A percentile compares a stretch with the other conserved stretches of the same genome.
Conservation (phyloP, 1,140 invertebrate species). For the Mesaphorura yosii region DNA sequence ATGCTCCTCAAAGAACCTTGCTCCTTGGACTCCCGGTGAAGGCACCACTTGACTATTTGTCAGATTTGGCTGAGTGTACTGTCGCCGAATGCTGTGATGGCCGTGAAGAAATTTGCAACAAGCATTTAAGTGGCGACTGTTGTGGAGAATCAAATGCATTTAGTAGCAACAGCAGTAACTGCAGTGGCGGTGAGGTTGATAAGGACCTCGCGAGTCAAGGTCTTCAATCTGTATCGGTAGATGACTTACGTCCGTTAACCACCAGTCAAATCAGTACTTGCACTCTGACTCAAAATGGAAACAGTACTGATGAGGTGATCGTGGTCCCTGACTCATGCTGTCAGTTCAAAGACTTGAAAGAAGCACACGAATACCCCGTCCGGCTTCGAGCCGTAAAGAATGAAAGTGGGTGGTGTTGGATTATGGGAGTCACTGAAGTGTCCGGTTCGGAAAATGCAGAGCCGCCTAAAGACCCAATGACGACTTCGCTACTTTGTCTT, state of each 20-base stretch:
- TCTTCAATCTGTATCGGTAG: no score
- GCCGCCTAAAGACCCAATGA: conserved; percentile 41
- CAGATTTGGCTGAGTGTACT: conserved; percentile 41
- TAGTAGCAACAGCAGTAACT: conserved; percentile 6
- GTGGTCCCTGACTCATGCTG: no score
- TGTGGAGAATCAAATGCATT: conserved; percentile 1
- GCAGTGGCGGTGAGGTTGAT: conserved; percentile 2
- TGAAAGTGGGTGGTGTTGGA: conserved; percentile 65
- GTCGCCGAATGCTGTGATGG: conserved; percentile 30
- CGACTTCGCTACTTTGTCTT: conserved; percentile 57
- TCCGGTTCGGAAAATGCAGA: not conserved
- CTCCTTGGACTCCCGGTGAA: conserved; percentile 44
- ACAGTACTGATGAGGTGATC: no score
- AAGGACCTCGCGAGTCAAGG: conserved; percentile 1
- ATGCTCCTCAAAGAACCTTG: no score
- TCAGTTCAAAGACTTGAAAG: no score
- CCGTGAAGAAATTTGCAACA: conserved; percentile 23
- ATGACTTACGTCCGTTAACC: no score
- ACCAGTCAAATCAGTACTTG: no score
- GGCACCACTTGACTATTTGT: conserved; percentile 45
- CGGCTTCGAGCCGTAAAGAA: conserved; percentile 35
- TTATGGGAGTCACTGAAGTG: conserved; percentile 50
- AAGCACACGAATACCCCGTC: not conserved
- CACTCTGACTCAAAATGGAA: no score
- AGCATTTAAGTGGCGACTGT: no score